phyloP scores from a whole-genome alignment of 2,888 invertebrate genomes.

The Phorcus lineatus region DNA sequence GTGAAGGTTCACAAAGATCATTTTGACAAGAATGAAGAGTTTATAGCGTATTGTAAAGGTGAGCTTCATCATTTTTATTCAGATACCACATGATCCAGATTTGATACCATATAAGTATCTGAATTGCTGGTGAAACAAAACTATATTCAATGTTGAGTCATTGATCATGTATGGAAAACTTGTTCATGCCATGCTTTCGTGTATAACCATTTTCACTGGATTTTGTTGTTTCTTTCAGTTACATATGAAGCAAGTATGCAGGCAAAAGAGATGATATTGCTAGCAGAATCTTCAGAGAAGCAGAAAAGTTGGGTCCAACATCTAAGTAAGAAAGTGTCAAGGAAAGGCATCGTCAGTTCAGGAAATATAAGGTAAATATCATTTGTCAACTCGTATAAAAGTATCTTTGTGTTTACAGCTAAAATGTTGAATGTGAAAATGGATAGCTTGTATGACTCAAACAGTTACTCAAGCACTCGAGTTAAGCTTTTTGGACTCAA shows the following conservation, averaged over 20 bases:
- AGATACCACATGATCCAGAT: not conserved
- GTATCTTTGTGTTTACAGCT: no score
- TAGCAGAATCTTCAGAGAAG: constrained; percentile 89
- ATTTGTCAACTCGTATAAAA: no score
- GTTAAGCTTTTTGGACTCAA: no score
- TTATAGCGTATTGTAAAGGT: constrained; percentile 92
- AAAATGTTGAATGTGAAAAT: no score
- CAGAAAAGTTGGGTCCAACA: constrained; percentile 95
- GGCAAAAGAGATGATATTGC: constrained; percentile 93
- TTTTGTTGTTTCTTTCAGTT: constrained; percentile 76
- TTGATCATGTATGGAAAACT: no score
- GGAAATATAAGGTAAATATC: constrained; percentile 61
- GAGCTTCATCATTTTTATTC: constrained; percentile 13
- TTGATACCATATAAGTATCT: not conserved
- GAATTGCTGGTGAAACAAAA: not conserved
- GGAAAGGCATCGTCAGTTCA: constrained; percentile 78
- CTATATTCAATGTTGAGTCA: no score
- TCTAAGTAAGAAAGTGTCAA: constrained; percentile 92
- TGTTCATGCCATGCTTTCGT: no score
- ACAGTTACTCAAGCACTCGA: no score
- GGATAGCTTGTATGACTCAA: no score
- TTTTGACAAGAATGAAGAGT: constrained; percentile 88
- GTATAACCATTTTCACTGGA: not conserved
- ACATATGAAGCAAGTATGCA: constrained; percentile 89
- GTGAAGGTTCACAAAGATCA: constrained; percentile 99